Evolutionary conservation across 2,113 vertebrate genomes (phyloP), one percentile per base, ranked within the genome.

Genomic region (Eulemur macaco): DNA sequence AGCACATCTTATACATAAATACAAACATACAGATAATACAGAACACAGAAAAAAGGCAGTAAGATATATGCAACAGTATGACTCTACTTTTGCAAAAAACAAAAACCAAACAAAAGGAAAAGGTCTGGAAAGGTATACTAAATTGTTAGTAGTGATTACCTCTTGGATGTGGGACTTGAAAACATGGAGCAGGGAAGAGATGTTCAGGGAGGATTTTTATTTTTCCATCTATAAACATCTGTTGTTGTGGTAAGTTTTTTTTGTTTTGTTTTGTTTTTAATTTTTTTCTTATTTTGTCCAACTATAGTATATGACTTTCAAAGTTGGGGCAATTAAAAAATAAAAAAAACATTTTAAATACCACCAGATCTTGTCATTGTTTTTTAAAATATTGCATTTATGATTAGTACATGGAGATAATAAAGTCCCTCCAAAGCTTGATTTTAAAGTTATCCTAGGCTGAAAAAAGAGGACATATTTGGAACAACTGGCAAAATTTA

Each of bases 271-370:
- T 52, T 54, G 5, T 15, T 54, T 54, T 18, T 54, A 47, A 47
- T 52, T 54, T 54, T 54, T 56, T 56, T 56, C 54, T 56, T 21
- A 56, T 56, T 21, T 56, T 56, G 20, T 56, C 54, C 54, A 21
- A 56, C 20, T 56, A 56, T 2, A 56, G 20, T 56, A 56, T 21
- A 56, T 56, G 54, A 56, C 54, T 56, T 56, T 56, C 54, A 21
- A 56, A 56, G 54, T 56, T 56, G 54, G 21, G 54, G 54, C 54
- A 56, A 56, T 56, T 56, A 73, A 84, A 92, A 83, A 87, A 29
- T 71, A 91, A 86, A 87, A 29, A 77, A 91, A 86, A 20, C 37
- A 68, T 85, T 74, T 97, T 58, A 85, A 92, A 92, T 27, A 63
- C 47, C 94, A 69, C n/a, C 18, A 80, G 17, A 82, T 4, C 37